These are phyloP conservation scores for Phodopus roborovskii DNA, from an alignment of 2,113 vertebrate species.

Conservation along the genomic window DNA sequence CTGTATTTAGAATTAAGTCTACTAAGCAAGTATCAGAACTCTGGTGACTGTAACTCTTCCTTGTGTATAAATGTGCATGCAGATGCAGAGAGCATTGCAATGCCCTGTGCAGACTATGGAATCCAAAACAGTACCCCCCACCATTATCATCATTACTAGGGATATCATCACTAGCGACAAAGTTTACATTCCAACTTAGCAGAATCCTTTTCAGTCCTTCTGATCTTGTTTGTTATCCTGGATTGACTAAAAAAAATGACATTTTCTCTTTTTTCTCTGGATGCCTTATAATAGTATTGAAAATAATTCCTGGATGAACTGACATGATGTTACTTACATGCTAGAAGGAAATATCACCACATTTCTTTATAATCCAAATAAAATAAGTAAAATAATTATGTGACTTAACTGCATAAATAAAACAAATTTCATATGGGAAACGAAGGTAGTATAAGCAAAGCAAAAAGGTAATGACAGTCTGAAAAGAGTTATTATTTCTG, in stretches of 20 bases:
- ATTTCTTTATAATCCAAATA: neutral
- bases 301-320: neutral
- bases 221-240: neutral
- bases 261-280: neutral
- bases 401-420: neutral
- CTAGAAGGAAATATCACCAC: neutral
- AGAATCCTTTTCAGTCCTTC: neutral
- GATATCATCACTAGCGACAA: neutral
- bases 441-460: neutral
- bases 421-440: neutral
- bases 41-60: neutral
- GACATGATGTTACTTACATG: neutral
- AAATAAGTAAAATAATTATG: neutral
- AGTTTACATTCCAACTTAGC: neutral
- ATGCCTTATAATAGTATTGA: neutral
- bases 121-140: neutral
- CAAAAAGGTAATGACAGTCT: neutral
- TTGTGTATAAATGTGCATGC: neutral
- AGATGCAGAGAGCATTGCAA: neutral
- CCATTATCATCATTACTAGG: neutral
- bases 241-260: neutral
- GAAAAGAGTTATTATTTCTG: neutral
- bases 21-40: conserved; percentile 25
- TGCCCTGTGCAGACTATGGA: neutral
- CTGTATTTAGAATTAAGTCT: neutral